A percentile compares a stretch with the other conserved stretches of the same genome.
Conservation (phyloP, 2,113 vertebrate genomes). For the Dasyurus viverrinus region DNA sequence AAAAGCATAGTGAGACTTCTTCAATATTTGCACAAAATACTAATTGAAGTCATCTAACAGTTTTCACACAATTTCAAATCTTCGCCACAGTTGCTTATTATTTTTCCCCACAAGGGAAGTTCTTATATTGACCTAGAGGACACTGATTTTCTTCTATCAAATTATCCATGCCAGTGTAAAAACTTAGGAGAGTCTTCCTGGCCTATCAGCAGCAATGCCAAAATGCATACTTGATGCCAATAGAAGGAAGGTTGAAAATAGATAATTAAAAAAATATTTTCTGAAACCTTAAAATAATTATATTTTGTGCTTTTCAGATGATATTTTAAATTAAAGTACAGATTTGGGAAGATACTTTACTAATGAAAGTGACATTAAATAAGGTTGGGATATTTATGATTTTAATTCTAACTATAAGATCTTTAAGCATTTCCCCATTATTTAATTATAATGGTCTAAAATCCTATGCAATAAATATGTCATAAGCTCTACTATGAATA, state of each 20-base stretch:
- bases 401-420: slow-evolving; percentile 19
- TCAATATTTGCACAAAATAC: not conserved
- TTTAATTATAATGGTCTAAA: not conserved
- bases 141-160: not conserved
- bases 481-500: not conserved
- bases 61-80: not conserved
- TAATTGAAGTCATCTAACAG: not conserved
- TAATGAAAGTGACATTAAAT: not conserved
- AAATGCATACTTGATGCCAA: not conserved
- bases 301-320: not conserved
- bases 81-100: not conserved
- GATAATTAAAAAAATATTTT: not conserved
- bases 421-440: not conserved
- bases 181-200: not conserved
- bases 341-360: not conserved
- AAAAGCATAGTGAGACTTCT: not conserved
- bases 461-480: not conserved
- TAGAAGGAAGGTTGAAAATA: not conserved
- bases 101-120: not conserved
- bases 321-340: slow-evolving; percentile 37
- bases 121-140: not conserved
- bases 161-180: not conserved
- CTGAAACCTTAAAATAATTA: not conserved
- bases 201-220: not conserved
- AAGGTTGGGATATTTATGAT: slow-evolving; percentile 3